Evolutionary conservation across 1,140 invertebrate genomes (phyloP), one percentile per base, ranked within the genome.

Genomic region (Neoseiulus cucumeris): DNA sequence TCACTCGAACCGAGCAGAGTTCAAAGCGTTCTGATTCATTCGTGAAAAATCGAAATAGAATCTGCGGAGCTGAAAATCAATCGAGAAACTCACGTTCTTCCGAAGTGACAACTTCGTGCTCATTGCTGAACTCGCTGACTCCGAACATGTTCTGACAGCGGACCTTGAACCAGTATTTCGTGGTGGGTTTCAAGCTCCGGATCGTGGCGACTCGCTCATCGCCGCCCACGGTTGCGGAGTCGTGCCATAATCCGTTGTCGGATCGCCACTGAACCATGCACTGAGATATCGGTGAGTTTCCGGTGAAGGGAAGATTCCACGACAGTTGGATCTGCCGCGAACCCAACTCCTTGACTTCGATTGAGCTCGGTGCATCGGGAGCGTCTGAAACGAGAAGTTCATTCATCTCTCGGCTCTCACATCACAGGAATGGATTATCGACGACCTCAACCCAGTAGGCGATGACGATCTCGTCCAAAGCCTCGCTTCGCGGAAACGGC

Each of bases 231-330:
- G 51, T 59, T 2, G 51, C 51, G 14, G 51, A 59, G 9, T 59
- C 51, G 22, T 59, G 51, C 51, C 51, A 59, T 20, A 59, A 59
- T 59, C 51, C 51, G 51, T 59, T 59, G 22, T 59, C 51, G 51
- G 51, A 59, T 17, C 51, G 51, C 51, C 51, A 59, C 64, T 87
- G 84, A 66, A 86, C 81, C 55, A 85, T 76, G 73, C 87, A 89
- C 65, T 81, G 81, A 44, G 82, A 78, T 33, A 90, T 81, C 0
- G 83, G 80, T 65, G 83, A 84, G 74, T 89, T 87, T 30, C 87
- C 87, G 74, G 87, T 84, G 73, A 85, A 89, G 64, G 71, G 70
- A 45, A 65, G 64, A 64, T 64, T 67, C 77, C 77, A 79, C 7
- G 67, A 42, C 1, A 78, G 64, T 2, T 68, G 67, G 2, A 74